Evolutionary conservation across 2,888 invertebrate genomes (phyloP), one percentile per base, ranked within the genome.

Genomic region (Congeria kusceri): DNA sequence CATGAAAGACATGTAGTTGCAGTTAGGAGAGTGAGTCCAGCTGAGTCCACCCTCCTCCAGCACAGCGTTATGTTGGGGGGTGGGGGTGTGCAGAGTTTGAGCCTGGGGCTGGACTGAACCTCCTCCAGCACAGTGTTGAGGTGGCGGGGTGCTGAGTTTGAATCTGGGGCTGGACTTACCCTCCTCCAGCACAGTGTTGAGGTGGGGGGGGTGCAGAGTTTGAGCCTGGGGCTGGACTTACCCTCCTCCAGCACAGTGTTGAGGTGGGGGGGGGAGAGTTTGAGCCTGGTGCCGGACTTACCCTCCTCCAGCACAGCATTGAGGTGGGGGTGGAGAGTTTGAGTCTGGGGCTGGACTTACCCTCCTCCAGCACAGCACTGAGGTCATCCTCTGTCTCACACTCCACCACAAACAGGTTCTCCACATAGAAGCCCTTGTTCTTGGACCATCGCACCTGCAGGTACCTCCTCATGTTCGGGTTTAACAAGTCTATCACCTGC

Each of bases 271-370:
- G n/a, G n/a, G 4, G 9, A 32, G 32, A 32, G 32, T n/a, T n/a
- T n/a, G n/a, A n/a, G n/a, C n/a, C 18, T 3, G 61, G 61, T 20
- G 13, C 0, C n/a, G 18, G 1, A 61, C 92, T 91, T 91, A 97
- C 97, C 98, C 95, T 98, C 98, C 94, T 98, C 98, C 56, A 98
- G 94, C 27, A 98, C 98, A 0, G 98, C 98, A 90, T 98, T 95
- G 71, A 98, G 94, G 93, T 98, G n/a, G n/a, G n/a, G n/a, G n/a
- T n/a, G 4, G 9, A 32, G 32, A 32, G 32, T 32, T 32, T n/a
- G n/a, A n/a, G n/a, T n/a, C 18, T 3, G 61, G 61, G 27, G 13
- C 0, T 20, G 18, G 1, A 61, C 92, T 91, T 91, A 97, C 97
- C 98, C 95, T 98, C 98, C 94, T 98, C 98, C 56, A 98, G 94